phyloP scores from a whole-genome alignment of 2,797 vertebrate genomes.

The Fundulus diaphanus region DNA sequence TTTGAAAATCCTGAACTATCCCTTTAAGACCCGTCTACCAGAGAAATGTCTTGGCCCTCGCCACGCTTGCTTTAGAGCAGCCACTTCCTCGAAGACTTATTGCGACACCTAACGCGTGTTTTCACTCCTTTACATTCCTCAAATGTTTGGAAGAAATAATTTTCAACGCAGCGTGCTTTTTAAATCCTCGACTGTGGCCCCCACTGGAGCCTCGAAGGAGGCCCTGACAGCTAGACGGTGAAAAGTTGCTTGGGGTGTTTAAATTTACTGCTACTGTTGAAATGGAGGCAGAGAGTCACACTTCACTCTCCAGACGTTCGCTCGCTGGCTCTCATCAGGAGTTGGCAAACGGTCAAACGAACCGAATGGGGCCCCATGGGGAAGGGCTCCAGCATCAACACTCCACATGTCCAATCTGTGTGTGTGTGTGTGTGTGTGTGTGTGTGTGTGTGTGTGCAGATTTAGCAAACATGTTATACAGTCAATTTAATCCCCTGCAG shows the following conservation, averaged over 20 bases:
- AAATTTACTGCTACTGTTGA: constrained; percentile 76
- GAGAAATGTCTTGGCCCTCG: constrained; percentile 49
- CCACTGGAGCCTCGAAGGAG: constrained; percentile 35
- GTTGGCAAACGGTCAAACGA: constrained; percentile 70
- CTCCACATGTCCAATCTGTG: constrained; percentile 70
- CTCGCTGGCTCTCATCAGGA: constrained; percentile 72
- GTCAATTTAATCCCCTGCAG: constrained; percentile 52
- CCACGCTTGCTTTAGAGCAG: constrained; percentile 59
- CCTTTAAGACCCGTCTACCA: constrained; percentile 32
- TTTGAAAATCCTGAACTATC: not conserved
- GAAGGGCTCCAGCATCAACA: constrained; percentile 73
- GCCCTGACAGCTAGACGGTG: constrained; percentile 38
- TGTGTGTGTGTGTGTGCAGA: constrained; percentile 30
- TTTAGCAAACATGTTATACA: constrained; percentile 59
- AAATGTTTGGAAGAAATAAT: constrained; percentile 60
- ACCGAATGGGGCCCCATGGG: constrained; percentile 66
- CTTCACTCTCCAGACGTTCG: constrained; percentile 55
- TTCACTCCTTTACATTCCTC: constrained; percentile 74
- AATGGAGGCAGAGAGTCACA: constrained; percentile 60
- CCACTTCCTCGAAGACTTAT: constrained; percentile 71
- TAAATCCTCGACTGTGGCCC: constrained; percentile 52
- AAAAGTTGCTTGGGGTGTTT: constrained; percentile 51
- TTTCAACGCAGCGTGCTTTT: constrained; percentile 67
- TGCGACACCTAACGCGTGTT: constrained; percentile 76
- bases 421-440: constrained; percentile 11